These are phyloP conservation scores for Microtus montanus DNA, from an alignment of 2,113 vertebrate genomes.

Conservation along the genomic window DNA sequence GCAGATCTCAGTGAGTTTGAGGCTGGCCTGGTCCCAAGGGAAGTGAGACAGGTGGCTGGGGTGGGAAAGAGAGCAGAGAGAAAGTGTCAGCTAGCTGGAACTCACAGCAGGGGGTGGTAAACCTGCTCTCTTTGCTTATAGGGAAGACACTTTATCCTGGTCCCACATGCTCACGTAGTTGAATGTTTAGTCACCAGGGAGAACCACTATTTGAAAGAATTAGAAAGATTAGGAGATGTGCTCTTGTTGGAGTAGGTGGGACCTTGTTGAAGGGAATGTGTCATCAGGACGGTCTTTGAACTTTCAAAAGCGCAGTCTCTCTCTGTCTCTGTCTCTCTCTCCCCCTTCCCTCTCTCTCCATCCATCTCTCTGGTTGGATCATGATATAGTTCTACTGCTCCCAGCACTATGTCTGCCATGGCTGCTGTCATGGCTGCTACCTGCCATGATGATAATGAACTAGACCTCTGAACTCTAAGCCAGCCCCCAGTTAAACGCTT, in stretches of 20 bases:
- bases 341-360: not conserved
- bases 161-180: not conserved
- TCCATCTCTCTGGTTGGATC: not conserved
- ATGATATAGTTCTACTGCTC: not conserved
- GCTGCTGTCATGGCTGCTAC: not conserved
- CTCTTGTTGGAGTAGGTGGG: not conserved
- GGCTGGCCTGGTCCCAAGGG: not conserved
- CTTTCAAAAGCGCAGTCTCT: not conserved
- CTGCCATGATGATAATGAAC: not conserved
- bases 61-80: too few species aligned
- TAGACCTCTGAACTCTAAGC: not conserved
- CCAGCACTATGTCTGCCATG: not conserved
- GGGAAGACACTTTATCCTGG: not conserved
- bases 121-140: not conserved
- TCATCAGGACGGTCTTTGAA: not conserved
- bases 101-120: too few species aligned
- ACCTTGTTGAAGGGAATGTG: not conserved
- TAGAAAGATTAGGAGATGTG: not conserved
- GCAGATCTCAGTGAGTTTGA: not conserved
- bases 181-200: not conserved
- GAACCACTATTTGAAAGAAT: not conserved
- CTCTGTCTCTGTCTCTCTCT: too few species aligned
- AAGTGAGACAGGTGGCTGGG: too few species aligned
- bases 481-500: not conserved
- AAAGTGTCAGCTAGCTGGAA: too few species aligned